Base-by-base conservation (phyloP, 53 echinoderm and acorn worm genomes). In the Holothuria leucospilota region DNA sequence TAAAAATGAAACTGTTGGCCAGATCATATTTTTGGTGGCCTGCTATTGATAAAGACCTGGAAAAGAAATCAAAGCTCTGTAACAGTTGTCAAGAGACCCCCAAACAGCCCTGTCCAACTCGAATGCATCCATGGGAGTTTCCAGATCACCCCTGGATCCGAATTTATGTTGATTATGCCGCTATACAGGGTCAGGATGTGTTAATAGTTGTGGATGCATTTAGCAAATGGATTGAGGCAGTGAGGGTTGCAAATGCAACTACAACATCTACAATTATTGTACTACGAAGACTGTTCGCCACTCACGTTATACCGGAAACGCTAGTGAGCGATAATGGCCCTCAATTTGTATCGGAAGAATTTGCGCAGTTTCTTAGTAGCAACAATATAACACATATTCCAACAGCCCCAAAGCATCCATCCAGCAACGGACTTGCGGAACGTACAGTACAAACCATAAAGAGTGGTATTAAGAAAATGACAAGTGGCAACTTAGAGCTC, bases 11-110 rank as follows among this genome's bases (percentile, higher is more conserved):
- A 42, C 62, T 71, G 20, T 81, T 89, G 1, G 86, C 92, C 13
- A 18, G 92, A 6, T 92, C 92, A 1, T 89, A 83, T 52, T 5
- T 92, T 12, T 49, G 92, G 92, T 92, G 92, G 49, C 89, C 92
- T 51, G 46, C 58, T 3, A 89, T 90, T 29, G 86, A 90, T 65
- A 86, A 82, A 30, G 24, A n/a, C 4, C n/a, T 90, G 24, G 86
- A 86, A 40, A 39, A 30, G 16, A 13, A 68, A 23, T 64, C 67
- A 6, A 9, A 52, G 61, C 29, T 20, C 20, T 90, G 86, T 69
- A 0, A 49, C 13, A 39, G 27, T 27, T 92, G 88, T 34, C 81
- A 91, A 9, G 5, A 42, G 9, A 5, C 5, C 42, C 42, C 5
- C 5, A 42, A 42, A 42, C 42, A 42, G 42, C 42, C 42, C 9